These are phyloP conservation scores for Agrilus biguttatus DNA, from an alignment of 2,888 invertebrate genomes.

Conservation along the genomic window DNA sequence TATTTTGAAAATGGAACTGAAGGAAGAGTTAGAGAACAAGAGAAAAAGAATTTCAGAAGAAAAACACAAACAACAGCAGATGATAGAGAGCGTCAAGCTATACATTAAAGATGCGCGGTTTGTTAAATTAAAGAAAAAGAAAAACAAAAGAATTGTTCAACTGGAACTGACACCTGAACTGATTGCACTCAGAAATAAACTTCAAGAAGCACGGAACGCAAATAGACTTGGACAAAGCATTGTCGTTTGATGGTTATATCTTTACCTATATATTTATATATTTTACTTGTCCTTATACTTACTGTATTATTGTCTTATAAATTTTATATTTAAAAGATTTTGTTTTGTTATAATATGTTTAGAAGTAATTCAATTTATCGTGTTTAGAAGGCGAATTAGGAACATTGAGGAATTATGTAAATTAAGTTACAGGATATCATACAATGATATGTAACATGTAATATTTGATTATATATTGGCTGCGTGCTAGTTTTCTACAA, in stretches of 20 bases:
- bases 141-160: constrained; percentile 10
- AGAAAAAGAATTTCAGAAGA: constrained; percentile 31
- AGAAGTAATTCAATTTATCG: no score
- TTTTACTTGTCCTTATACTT: no score
- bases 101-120: constrained; percentile 28
- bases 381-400: no score
- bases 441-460: no score
- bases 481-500: no score
- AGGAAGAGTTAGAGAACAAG: constrained; percentile 39
- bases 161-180: constrained; percentile 31
- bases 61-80: constrained; percentile 32
- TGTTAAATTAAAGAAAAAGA: constrained; percentile 19
- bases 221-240: constrained; percentile 18
- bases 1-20: constrained; percentile 35
- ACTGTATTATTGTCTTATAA: no score
- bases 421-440: no score
- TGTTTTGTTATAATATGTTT: no score
- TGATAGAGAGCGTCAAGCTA: constrained; percentile 34
- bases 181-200: constrained; percentile 31
- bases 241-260: constrained; percentile 3
- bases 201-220: constrained; percentile 35
- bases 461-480: no score
- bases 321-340: no score
- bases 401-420: no score
- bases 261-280: no score